These are phyloP conservation scores for Thymelicus lineola DNA, from an alignment of 2,888 invertebrate species.

Conservation along the genomic window DNA sequence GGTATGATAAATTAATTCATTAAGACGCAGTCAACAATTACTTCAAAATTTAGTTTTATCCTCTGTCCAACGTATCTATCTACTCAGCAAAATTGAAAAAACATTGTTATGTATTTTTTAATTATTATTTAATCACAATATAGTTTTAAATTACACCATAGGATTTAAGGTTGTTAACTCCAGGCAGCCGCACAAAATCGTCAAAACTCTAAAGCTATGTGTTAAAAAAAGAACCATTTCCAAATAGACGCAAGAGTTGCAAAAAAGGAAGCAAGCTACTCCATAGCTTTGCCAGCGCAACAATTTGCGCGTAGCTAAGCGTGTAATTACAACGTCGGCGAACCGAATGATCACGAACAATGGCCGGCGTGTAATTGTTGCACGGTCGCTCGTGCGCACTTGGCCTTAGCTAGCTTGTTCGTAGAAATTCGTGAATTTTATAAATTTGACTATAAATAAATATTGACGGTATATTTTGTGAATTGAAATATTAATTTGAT, in stretches of 20 bases:
- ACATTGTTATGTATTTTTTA: no score
- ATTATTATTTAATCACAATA: no score
- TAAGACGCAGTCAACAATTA: no score
- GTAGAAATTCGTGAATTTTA: slow-evolving; percentile 22
- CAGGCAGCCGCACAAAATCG: background rate
- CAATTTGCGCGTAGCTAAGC: slow-evolving; percentile 42
- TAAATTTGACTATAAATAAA: slow-evolving; percentile 2
- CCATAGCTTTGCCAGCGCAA: slow-evolving; percentile 16
- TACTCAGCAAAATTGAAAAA: no score
- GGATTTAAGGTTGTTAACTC: background rate
- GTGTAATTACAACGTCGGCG: slow-evolving; percentile 48
- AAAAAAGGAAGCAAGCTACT: slow-evolving; percentile 12
- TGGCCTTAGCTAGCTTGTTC: slow-evolving; percentile 26
- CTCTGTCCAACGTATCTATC: no score
- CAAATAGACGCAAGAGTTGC: background rate
- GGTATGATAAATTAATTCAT: no score
- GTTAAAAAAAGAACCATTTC: background rate
- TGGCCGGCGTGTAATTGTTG: slow-evolving; percentile 49
- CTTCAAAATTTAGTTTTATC: no score
- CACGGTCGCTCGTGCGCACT: slow-evolving; percentile 51
- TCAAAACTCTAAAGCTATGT: background rate
- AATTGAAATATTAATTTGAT: no score
- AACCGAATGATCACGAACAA: slow-evolving; percentile 46
- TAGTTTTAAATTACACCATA: no score
- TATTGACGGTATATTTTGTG: no score